These are phyloP conservation scores for Myotis daubentonii DNA, from an alignment of 2,797 vertebrate species.

Conservation along the genomic window DNA sequence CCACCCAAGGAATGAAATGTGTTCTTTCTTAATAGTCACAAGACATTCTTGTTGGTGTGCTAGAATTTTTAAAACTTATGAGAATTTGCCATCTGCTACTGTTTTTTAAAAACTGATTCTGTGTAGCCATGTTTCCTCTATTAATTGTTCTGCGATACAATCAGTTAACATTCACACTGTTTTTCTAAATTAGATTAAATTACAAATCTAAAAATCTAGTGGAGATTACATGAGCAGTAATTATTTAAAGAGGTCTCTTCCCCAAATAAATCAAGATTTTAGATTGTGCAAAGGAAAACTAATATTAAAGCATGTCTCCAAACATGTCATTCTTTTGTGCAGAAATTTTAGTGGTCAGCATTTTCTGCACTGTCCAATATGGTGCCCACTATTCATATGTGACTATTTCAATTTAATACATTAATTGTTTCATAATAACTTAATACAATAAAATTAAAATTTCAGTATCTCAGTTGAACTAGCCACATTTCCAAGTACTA, in stretches of 20 bases:
- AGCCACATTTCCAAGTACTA: not conserved
- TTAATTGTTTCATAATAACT: slow-evolving; percentile 24
- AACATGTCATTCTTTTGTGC: not conserved
- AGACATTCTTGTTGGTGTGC: slow-evolving; percentile 52
- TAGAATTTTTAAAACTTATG: slow-evolving; percentile 59
- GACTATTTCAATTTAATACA: not conserved
- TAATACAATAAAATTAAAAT: slow-evolving; percentile 18
- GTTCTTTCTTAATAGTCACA: slow-evolving; percentile 63
- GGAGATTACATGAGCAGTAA: not conserved
- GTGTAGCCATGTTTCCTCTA: slow-evolving; percentile 42
- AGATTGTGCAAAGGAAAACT: not conserved
- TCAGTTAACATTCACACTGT: not conserved
- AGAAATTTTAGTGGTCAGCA: not conserved
- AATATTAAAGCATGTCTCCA: not conserved
- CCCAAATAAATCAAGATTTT: not conserved
- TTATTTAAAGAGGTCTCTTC: not conserved
- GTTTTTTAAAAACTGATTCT: slow-evolving; percentile 44
- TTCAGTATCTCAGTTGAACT: not conserved
- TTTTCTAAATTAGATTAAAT: slow-evolving; percentile 65
- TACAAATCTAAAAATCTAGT: slow-evolving; percentile 24
- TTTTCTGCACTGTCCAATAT: not conserved
- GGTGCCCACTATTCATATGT: not conserved
- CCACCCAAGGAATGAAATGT: slow-evolving; percentile 63
- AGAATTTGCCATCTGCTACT: slow-evolving; percentile 77
- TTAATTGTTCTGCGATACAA: slow-evolving; percentile 59